Evolutionary conservation across 2,113 vertebrate genomes (phyloP).

Genomic region (Vulpes lagopus): DNA sequence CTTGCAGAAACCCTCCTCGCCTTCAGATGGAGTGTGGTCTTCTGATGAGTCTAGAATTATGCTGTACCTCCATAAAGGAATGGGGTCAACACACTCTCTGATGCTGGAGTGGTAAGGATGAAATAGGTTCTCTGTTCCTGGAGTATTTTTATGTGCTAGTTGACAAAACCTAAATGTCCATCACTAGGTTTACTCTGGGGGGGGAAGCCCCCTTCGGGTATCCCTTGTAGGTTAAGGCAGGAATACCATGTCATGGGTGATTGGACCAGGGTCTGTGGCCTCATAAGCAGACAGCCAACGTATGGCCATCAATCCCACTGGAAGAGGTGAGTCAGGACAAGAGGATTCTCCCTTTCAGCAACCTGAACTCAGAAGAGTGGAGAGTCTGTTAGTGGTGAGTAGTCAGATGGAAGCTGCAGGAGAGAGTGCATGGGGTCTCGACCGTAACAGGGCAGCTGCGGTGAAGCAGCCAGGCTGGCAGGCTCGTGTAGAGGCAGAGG

Average conservation of each 20-base stretch:
- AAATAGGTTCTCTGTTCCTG: no score
- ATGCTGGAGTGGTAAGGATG: no score
- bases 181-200: not conserved
- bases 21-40: not conserved
- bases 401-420: not conserved
- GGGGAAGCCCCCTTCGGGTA: not conserved
- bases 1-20: not conserved
- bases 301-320: no score
- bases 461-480: rapidly evolving
- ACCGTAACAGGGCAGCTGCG: rapidly evolving
- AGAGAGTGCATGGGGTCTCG: rapidly evolving
- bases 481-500: rapidly evolving
- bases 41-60: rapidly evolving
- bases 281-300: not conserved
- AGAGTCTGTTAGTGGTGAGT: not conserved
- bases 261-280: not conserved
- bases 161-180: not conserved
- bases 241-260: rapidly evolving
- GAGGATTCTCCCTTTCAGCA: not conserved
- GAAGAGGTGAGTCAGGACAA: not conserved
- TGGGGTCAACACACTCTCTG: rapidly evolving
- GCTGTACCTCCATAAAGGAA: not conserved
- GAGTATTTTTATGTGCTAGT: not conserved
- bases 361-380: not conserved
- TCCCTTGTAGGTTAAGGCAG: not conserved